A percentile compares a stretch with the other conserved stretches of the same genome.
phyloP scores from a whole-genome alignment of 2,888 invertebrate genomes.

The Cactoblastis cactorum region DNA sequence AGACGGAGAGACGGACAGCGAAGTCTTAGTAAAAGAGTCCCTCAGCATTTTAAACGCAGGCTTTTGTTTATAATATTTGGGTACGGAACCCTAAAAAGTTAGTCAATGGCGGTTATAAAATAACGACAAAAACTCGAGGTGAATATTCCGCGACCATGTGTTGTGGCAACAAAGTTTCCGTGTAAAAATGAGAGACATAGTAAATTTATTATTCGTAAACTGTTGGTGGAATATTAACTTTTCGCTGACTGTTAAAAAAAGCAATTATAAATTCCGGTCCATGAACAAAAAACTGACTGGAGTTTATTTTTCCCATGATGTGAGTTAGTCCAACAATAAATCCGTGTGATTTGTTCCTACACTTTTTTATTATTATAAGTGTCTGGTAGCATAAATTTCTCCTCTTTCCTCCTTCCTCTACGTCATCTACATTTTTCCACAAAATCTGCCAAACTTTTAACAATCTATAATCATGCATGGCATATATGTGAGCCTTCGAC shows the following conservation, averaged over 20 bases:
- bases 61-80: neutral
- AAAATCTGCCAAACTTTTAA: neutral
- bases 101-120: conserved; percentile 5
- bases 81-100: no score
- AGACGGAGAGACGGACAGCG: no score
- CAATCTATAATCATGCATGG: neutral
- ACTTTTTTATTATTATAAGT: no score
- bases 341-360: no score
- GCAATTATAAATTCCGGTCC: neutral
- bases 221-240: neutral
- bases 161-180: neutral
- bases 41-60: no score
- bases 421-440: neutral
- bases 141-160: neutral
- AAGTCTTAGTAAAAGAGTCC: no score
- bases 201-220: neutral
- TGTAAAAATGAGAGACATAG: neutral
- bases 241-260: neutral
- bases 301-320: neutral
- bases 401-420: no score
- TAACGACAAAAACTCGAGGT: neutral
- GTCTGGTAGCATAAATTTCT: no score
- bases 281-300: neutral
- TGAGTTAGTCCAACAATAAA: no score
- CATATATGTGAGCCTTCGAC: neutral